Conservation (phyloP, 2,797 vertebrate species). For the Hozukius guyotensis region DNA sequence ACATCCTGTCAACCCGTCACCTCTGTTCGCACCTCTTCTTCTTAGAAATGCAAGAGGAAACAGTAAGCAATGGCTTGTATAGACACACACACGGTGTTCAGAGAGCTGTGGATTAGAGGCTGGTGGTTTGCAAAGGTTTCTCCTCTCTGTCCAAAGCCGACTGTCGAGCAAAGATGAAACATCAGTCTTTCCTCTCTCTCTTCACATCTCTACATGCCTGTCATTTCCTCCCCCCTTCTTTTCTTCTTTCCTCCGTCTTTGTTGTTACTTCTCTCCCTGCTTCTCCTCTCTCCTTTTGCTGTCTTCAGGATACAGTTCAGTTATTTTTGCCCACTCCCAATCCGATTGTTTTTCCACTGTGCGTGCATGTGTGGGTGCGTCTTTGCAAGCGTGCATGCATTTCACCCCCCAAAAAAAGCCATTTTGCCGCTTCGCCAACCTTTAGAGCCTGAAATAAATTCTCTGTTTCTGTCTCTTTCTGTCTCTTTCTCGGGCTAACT, state of each 20-base stretch:
- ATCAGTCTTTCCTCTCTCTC: not conserved
- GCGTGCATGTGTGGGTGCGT: not conserved
- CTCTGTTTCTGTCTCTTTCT: constrained; percentile 12
- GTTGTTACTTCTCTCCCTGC: not conserved
- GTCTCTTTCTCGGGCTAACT: constrained; percentile 25
- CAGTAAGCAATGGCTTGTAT: not conserved
- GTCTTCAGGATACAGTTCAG: constrained; percentile 18
- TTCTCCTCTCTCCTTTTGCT: not conserved
- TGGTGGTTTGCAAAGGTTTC: constrained; percentile 21
- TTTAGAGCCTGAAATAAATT: constrained; percentile 27
- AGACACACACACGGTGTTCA: not conserved
- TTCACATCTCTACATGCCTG: not conserved
- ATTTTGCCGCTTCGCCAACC: constrained; percentile 28
- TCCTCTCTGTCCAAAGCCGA: not conserved
- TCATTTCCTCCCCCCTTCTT: constrained; percentile 1
- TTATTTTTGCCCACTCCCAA: constrained; percentile 3
- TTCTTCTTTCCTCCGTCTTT: not conserved
- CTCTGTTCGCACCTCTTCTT: constrained; percentile 3
- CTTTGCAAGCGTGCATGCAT: not conserved
- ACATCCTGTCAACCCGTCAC: constrained; percentile 21
- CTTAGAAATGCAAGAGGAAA: constrained; percentile 9
- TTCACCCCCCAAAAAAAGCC: not conserved
- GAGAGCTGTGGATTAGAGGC: constrained; percentile 20
- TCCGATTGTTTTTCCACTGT: not conserved
- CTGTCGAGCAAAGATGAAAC: constrained; percentile 33